Evolutionary conservation across 2,113 vertebrate species (phyloP), one percentile per base, ranked within the genome.

Genomic region (Gallinago paraguaiae): DNA sequence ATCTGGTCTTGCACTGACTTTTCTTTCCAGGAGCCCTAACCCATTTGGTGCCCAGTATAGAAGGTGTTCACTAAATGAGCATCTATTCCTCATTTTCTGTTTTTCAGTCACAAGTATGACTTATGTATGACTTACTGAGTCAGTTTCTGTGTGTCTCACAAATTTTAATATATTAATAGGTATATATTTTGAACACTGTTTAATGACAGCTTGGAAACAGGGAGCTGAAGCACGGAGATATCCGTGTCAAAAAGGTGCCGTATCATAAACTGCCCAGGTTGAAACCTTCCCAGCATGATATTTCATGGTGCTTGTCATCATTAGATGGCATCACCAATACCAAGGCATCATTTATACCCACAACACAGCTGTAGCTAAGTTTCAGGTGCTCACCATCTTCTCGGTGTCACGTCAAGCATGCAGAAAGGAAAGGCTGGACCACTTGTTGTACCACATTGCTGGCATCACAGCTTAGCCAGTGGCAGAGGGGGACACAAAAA

Each of bases 361-460:
- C 17, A 9, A 30, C 37, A 39, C 5, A 81, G 23, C 27, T 1
- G 1, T 45, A 61, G 33, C 45, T 77, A 19, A 35, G 6, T 39
- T 85, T 76, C 27, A 28, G 22, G 27, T 30, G n/a, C 35, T 88
- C 68, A 33, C 10, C 18, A 1, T 31, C 24, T 64, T 68, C 0
- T 0, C 16, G 37, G 39, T 33, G 19, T n/a, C 70, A 37, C 2
- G 7, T 10, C 0, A 3, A 20, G 27, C 19, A 3, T 9, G 27
- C 11, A 37, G 54, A 61, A 70, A 35, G 45, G 53, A 46, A 51
- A 30, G 46, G 15, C 41, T 60, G 35, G 53, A 28, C 41, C 48
- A 31, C 45, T 57, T 23, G 37, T 31, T 48, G 48, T 30, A 61
- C 25, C 9, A 4, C 3, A 5, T 9, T 67, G 48, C 15, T 82